phyloP scores from a whole-genome alignment of 2,888 invertebrate species.

The Leucania comma region DNA sequence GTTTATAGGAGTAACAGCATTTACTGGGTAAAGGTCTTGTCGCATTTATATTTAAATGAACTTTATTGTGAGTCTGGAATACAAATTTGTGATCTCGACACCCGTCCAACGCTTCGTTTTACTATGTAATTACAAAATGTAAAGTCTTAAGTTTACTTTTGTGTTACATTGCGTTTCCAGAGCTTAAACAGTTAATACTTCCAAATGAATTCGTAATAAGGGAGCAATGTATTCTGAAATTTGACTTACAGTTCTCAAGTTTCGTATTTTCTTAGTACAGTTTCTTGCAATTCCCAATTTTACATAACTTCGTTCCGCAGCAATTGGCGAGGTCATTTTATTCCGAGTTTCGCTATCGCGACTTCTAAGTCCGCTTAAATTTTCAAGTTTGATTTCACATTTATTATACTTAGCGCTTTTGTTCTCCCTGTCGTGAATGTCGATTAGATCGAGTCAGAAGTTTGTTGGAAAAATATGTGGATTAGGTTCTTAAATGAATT shows the following conservation, averaged over 20 bases:
- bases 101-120: constrained; percentile 73
- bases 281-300: constrained; percentile 52
- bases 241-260: constrained; percentile 30
- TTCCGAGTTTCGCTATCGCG: constrained; percentile 47
- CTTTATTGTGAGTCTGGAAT: constrained; percentile 86
- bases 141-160: constrained; percentile 48
- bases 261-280: constrained; percentile 52
- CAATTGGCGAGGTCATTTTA: constrained; percentile 58
- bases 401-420: constrained; percentile 54
- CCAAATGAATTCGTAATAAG: constrained; percentile 44
- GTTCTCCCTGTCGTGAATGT: constrained; percentile 45
- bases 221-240: constrained; percentile 44
- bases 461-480: constrained; percentile 37
- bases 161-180: constrained; percentile 52
- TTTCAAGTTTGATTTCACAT: constrained; percentile 67
- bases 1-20: constrained; percentile 82
- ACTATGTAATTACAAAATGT: constrained; percentile 60
- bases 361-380: constrained; percentile 64
- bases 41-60: constrained; percentile 89
- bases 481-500: constrained; percentile 5
- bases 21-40: constrained; percentile 84
- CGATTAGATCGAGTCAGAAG: constrained; percentile 34
- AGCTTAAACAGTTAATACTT: constrained; percentile 27
- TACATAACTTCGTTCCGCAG: constrained; percentile 49
- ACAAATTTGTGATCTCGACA: constrained; percentile 86